These are phyloP conservation scores for Pachycephus smyrnensis DNA, from an alignment of 2,888 invertebrate species.

Conservation along the genomic window DNA sequence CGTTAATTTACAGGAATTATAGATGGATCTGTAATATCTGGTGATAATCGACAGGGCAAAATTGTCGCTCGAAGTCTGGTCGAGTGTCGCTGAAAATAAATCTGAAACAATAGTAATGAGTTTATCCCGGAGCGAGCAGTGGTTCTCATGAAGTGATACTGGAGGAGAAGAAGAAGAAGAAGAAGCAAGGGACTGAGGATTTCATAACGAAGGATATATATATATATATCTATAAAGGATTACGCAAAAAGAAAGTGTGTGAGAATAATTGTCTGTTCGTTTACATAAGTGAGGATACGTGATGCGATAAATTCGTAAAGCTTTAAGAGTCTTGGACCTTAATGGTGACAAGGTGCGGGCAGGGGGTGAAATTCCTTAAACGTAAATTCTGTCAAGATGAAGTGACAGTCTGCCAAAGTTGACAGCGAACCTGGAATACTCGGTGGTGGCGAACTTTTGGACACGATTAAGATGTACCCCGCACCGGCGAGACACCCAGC, in stretches of 20 bases:
- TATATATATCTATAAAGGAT: no score
- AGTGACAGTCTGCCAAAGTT: conserved; percentile 46
- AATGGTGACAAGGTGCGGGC: conserved; percentile 36
- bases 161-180: background rate
- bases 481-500: conserved; percentile 82
- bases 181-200: conserved; percentile 10
- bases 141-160: conserved; percentile 4
- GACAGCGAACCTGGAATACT: conserved; percentile 32
- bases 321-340: conserved; percentile 24
- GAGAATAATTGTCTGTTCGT: no score
- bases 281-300: background rate
- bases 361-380: conserved; percentile 28
- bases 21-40: no score
- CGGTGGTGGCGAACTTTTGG: conserved; percentile 33
- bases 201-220: background rate
- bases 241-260: no score
- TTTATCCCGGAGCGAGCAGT: no score
- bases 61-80: no score
- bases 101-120: no score
- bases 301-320: no score
- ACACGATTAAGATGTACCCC: conserved; percentile 75
- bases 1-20: no score
- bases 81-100: no score
- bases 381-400: conserved; percentile 34
- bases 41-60: no score